Percentiles rank a stretch among this genome's conserved stretches.
These are phyloP conservation scores for Patella vulgata DNA, from an alignment of 1,140 invertebrate species.

Conservation along the genomic window DNA sequence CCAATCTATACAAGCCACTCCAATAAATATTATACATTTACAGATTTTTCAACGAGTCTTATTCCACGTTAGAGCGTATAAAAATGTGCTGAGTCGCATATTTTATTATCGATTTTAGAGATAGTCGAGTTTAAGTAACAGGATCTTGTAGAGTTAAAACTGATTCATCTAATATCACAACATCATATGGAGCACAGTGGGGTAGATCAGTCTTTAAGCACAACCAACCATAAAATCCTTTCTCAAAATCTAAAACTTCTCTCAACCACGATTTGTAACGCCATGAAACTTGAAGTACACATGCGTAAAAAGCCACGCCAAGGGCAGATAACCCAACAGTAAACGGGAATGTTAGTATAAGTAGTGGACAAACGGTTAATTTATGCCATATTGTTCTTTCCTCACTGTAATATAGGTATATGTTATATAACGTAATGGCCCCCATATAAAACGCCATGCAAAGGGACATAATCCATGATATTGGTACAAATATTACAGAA, in stretches of 20 bases:
- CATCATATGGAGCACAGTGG: constrained; percentile 77
- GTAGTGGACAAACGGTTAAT: constrained; percentile 73
- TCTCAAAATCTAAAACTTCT: constrained; percentile 79
- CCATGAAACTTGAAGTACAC: constrained; percentile 76
- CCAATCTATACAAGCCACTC: too few relatives aligned
- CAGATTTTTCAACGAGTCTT: too few relatives aligned
- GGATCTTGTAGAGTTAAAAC: background rate
- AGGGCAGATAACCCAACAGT: constrained; percentile 75
- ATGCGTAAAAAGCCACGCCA: constrained; percentile 76
- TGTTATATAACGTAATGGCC: constrained; percentile 81
- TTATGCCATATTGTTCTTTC: constrained; percentile 71
- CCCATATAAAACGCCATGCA: constrained; percentile 80
- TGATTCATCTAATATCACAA: constrained; percentile 62
- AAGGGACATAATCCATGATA: constrained; percentile 74
- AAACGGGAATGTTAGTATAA: constrained; percentile 79
- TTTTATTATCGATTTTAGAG: too few relatives aligned
- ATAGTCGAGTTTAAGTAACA: too few relatives aligned
- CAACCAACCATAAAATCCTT: constrained; percentile 83
- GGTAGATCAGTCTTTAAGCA: constrained; percentile 76
- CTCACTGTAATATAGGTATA: constrained; percentile 77
- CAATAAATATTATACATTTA: too few relatives aligned
- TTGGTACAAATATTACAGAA: constrained; percentile 75
- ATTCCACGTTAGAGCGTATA: too few relatives aligned
- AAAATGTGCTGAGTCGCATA: too few relatives aligned
- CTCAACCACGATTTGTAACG: constrained; percentile 76